These are phyloP conservation scores for Hirundo rustica DNA, from an alignment of 2,797 vertebrate genomes.

Conservation along the genomic window DNA sequence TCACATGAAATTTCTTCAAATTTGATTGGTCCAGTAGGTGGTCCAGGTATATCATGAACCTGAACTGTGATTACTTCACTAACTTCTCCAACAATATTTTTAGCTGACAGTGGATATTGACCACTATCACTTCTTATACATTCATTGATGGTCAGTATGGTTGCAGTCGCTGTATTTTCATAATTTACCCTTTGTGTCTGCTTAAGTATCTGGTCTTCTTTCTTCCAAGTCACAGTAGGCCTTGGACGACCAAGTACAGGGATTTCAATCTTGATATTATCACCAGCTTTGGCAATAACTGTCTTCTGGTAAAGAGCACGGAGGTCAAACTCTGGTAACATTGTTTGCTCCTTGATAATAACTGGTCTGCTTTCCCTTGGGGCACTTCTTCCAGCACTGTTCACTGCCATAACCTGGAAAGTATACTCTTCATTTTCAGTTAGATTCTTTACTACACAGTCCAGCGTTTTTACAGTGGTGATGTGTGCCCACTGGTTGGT, in stretches of 20 bases:
- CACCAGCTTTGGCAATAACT: conserved; percentile 92
- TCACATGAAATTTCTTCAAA: conserved; percentile 93
- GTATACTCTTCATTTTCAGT: conserved; percentile 96
- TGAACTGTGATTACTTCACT: conserved; percentile 89
- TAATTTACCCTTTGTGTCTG: conserved; percentile 90
- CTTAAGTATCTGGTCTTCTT: conserved; percentile 86
- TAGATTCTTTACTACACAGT: conserved; percentile 91
- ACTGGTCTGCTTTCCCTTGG: conserved; percentile 91
- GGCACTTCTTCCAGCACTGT: conserved; percentile 91
- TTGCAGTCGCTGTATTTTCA: conserved; percentile 89
- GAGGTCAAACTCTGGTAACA: conserved; percentile 92
- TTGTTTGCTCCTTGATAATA: conserved; percentile 89
- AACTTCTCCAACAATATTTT: conserved; percentile 93
- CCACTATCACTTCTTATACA: conserved; percentile 90
- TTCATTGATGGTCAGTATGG: conserved; percentile 89
- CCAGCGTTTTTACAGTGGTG: conserved; percentile 89
- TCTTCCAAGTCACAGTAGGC: conserved; percentile 94
- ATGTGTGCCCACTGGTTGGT: conserved; percentile 93
- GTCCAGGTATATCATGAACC: conserved; percentile 95
- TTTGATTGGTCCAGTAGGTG: conserved; percentile 93
- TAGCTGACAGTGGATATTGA: conserved; percentile 88
- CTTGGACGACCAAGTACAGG: conserved; percentile 94
- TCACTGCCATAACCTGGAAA: conserved; percentile 97
- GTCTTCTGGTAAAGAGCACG: conserved; percentile 91
- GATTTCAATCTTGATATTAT: conserved; percentile 97